phyloP scores from a whole-genome alignment of 2,113 vertebrate species.

The Pantherophis guttatus region DNA sequence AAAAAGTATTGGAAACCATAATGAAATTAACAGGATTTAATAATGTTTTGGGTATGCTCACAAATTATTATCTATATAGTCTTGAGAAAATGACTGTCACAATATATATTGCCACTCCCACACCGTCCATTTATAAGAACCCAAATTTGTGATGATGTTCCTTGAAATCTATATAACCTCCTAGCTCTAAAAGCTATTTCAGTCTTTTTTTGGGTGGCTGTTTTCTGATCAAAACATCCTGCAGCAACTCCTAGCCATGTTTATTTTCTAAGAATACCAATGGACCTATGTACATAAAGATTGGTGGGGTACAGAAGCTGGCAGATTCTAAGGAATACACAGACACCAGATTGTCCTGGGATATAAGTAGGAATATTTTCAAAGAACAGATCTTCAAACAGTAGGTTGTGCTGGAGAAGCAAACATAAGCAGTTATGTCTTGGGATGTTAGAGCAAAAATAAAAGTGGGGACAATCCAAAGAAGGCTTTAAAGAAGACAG shows the following conservation, averaged over 20 bases:
- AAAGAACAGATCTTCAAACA: neutral
- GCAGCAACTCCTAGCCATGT: neutral
- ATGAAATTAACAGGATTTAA: neutral
- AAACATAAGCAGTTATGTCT: neutral
- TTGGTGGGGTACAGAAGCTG: neutral
- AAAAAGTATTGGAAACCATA: neutral
- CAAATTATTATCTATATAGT: neutral
- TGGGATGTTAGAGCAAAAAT: neutral
- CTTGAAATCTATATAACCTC: neutral
- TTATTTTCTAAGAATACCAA: neutral
- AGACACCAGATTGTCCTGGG: neutral
- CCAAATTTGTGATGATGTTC: neutral
- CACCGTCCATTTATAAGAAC: neutral
- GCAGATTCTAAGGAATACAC: neutral
- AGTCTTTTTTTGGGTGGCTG: neutral
- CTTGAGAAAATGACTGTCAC: neutral
- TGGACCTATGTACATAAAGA: neutral
- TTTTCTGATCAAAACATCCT: neutral
- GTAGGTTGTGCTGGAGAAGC: neutral
- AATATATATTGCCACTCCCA: neutral
- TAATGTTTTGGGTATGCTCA: neutral
- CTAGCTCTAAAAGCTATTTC: neutral
- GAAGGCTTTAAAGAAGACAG: neutral
- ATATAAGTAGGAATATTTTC: neutral
- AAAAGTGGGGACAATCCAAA: neutral